phyloP scores from a whole-genome alignment of 1,140 invertebrate genomes.

The Paracyclopina nana region DNA sequence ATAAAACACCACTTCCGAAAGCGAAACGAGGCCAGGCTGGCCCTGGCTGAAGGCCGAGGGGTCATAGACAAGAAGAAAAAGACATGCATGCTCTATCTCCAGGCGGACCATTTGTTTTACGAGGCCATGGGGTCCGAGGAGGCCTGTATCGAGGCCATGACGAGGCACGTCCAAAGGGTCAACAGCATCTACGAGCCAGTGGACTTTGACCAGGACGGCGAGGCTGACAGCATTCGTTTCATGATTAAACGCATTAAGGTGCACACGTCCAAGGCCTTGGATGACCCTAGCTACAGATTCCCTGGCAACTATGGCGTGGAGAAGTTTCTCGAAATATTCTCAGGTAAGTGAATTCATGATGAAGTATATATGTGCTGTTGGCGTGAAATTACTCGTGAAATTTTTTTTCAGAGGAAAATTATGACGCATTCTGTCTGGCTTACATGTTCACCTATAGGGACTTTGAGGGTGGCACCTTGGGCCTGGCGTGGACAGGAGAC shows the following conservation, averaged over 20 bases:
- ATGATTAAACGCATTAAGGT: slow-evolving; percentile 82
- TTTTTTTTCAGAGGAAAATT: slow-evolving; percentile 58
- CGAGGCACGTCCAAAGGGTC: slow-evolving; percentile 74
- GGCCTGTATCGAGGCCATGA: slow-evolving; percentile 84
- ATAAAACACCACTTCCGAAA: slow-evolving; percentile 4
- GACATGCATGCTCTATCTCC: slow-evolving; percentile 70
- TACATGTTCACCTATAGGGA: slow-evolving; percentile 98
- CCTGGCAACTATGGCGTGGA: slow-evolving; percentile 82
- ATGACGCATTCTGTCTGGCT: slow-evolving; percentile 91
- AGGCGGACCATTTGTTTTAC: slow-evolving; percentile 85
- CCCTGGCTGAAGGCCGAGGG: slow-evolving; percentile 23
- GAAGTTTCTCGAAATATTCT: slow-evolving; percentile 79
- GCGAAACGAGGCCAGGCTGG: neutral
- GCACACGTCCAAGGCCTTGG: slow-evolving; percentile 44
- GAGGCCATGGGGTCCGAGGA: slow-evolving; percentile 77
- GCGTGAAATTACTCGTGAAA: no score
- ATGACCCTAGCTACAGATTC: slow-evolving; percentile 61
- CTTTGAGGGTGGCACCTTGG: slow-evolving; percentile 94
- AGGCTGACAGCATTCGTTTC: slow-evolving; percentile 77
- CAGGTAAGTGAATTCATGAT: slow-evolving; percentile 39
- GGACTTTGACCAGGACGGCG: slow-evolving; percentile 84
- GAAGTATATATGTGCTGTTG: no score
- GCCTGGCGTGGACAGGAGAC: slow-evolving; percentile 90
- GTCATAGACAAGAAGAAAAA: slow-evolving; percentile 45
- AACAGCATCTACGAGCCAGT: slow-evolving; percentile 77